phyloP scores from a whole-genome alignment of 2,888 invertebrate genomes.

The Capitulum mitella region DNA sequence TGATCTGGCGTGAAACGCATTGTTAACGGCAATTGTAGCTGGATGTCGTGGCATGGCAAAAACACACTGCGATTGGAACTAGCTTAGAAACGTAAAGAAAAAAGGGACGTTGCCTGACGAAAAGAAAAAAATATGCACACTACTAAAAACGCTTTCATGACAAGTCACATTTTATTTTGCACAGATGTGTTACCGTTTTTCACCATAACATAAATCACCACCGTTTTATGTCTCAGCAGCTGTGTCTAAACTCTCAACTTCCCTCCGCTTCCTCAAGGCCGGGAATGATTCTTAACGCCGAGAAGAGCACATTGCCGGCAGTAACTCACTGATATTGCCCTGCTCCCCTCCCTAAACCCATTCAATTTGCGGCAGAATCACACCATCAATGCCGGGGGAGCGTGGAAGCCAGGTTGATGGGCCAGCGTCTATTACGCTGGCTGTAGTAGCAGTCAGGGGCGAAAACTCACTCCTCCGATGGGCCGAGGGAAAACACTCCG shows the following conservation, averaged over 20 bases:
- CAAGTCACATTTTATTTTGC: background rate
- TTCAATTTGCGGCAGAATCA: conserved; percentile 22
- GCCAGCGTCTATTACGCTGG: background rate
- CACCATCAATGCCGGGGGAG: background rate
- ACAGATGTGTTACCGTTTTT: background rate
- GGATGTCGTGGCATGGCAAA: too few relatives aligned
- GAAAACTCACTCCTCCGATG: too few relatives aligned
- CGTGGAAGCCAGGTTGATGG: background rate
- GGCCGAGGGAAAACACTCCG: too few relatives aligned
- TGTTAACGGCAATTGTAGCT: too few relatives aligned
- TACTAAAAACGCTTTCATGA: too few relatives aligned
- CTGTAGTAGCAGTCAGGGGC: background rate
- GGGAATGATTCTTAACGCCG: conserved; percentile 8
- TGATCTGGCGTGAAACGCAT: too few relatives aligned
- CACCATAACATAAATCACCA: background rate
- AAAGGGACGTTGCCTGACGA: too few relatives aligned
- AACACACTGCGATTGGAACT: too few relatives aligned
- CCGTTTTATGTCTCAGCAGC: background rate
- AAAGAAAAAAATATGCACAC: too few relatives aligned
- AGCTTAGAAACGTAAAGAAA: too few relatives aligned
- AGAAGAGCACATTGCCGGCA: background rate
- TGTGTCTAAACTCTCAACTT: background rate
- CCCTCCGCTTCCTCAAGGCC: background rate
- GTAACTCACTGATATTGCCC: background rate
- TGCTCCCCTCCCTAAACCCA: conserved; percentile 18